phyloP scores from a whole-genome alignment of 1,140 invertebrate species.

The Pseudomyrmex gracilis region DNA sequence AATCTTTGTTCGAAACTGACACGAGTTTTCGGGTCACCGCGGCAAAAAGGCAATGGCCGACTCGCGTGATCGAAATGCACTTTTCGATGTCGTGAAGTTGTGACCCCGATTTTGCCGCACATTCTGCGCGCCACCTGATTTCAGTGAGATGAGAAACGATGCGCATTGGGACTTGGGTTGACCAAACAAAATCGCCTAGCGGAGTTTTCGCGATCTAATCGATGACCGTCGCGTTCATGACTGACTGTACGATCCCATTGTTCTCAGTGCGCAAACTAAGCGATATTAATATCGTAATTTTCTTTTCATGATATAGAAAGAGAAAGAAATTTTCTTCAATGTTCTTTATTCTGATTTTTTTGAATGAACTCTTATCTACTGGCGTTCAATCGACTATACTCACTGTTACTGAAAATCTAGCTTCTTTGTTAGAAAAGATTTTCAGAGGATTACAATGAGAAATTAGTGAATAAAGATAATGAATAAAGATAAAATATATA shows the following conservation, averaged over 20 bases:
- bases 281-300: slow-evolving; percentile 8
- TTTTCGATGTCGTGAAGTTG: slow-evolving; percentile 77
- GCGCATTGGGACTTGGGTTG: slow-evolving; percentile 10
- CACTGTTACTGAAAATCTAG: too few relatives aligned
- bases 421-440: too few relatives aligned
- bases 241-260: not conserved
- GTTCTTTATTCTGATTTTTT: not conserved
- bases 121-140: slow-evolving; percentile 37
- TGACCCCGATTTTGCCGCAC: slow-evolving; percentile 41
- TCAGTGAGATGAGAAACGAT: slow-evolving; percentile 44
- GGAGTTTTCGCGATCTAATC: slow-evolving; percentile 13
- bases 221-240: not conserved
- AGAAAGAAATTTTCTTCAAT: not conserved
- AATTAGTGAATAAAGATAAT: too few relatives aligned
- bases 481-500: not conserved
- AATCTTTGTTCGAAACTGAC: slow-evolving; percentile 18
- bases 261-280: not conserved
- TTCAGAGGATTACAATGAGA: too few relatives aligned
- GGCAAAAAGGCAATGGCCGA: slow-evolving; percentile 69
- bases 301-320: not conserved
- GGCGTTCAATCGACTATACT: too few relatives aligned
- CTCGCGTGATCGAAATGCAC: slow-evolving; percentile 75
- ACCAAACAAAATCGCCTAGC: slow-evolving; percentile 15
- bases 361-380: too few relatives aligned
- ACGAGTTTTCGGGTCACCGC: slow-evolving; percentile 72